Percentiles rank a stretch among this genome's conserved stretches.
These are phyloP conservation scores for Acanthosoma haemorrhoidale DNA, from an alignment of 2,888 invertebrate species.

Conservation along the genomic window DNA sequence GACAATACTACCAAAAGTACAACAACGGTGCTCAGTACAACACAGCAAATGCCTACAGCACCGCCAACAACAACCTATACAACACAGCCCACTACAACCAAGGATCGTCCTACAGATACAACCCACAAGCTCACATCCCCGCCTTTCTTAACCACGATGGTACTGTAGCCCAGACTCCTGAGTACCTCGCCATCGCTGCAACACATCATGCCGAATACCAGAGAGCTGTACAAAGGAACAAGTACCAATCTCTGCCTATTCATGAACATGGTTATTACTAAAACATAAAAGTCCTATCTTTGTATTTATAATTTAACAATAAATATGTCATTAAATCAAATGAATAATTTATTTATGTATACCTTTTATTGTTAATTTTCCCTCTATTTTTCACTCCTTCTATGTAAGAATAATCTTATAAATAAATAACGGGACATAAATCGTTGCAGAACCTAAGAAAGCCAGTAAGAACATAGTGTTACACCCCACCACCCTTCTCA, in stretches of 20 bases:
- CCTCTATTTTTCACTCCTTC: no score
- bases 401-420: no score
- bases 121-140: not conserved
- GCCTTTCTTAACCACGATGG: constrained; percentile 23
- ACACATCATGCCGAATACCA: not conserved
- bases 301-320: no score
- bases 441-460: no score
- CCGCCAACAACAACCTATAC: not conserved
- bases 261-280: not conserved
- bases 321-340: no score
- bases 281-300: no score
- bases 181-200: constrained; percentile 5
- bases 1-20: not conserved
- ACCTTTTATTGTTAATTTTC: no score
- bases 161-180: constrained; percentile 17
- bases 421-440: no score
- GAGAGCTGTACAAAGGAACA: not conserved
- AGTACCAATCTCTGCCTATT: not conserved
- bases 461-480: no score
- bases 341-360: no score
- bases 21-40: not conserved
- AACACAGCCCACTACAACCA: not conserved
- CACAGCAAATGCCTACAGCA: not conserved
- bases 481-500: no score
- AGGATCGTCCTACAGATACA: not conserved